Evolutionary conservation across 1,140 invertebrate genomes (phyloP), one percentile per base, ranked within the genome.

Genomic region (Ceratitis capitata): DNA sequence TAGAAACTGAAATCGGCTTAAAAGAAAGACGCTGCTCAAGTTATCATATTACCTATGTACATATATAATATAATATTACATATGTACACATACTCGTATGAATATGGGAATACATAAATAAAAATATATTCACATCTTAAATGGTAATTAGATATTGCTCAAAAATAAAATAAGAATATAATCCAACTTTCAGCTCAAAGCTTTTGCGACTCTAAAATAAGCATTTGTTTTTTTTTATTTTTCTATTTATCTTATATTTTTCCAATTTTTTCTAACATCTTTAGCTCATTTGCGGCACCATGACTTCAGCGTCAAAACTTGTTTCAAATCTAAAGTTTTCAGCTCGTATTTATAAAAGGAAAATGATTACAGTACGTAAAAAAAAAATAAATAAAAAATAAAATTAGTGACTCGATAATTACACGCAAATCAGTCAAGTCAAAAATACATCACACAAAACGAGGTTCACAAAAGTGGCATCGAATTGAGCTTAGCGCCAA

Each of bases 1-100:
- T 64, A 45, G 69, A 78, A 78, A 78, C 39, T 45, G n/a, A 78
- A 78, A 78, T n/a, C 69, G 35, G 69, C 39, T 78, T 78, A 45
- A 78, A 78, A 78, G 69, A 45, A 78, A 53, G 39, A 19, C 69
- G 45, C 10, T 23, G 42, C 32, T 69, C n/a, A 35, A 45, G n/a
- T 35, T 78, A 47, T 78, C 39, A 23, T n/a, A 45, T 78, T 78
- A 78, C 39, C 58, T 26, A 14, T 56, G 29, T 61, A 61, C 5
- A 7, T 61, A 26, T 19, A 26, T 61, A 26, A n/a, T n/a, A n/a
- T n/a, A n/a, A n/a, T n/a, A n/a, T 23, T 0, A 16, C n/a, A 56
- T 9, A 56, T 4, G 16, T 26, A 61, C 3, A 2, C 19, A 53
- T 16, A 35, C 29, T 35, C 29, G 5, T 16, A 69, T 53, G 14